Conservation (phyloP, 2,113 vertebrate genomes). For the Nerophis lumbriciformis region DNA sequence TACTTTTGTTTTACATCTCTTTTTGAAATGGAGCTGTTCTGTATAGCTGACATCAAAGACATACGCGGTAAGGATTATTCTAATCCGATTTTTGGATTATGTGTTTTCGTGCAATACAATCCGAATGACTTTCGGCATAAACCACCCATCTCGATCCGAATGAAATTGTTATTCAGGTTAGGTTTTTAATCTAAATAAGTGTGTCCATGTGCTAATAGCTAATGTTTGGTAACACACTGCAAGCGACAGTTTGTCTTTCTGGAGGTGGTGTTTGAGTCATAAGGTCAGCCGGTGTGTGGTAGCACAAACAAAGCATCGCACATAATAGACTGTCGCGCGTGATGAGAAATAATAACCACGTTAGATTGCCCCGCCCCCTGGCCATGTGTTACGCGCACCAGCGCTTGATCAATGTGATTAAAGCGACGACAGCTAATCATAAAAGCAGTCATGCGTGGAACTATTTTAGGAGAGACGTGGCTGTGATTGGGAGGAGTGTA, state of each 20-base stretch:
- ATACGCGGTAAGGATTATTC: too few relatives aligned
- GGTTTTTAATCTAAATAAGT: too few relatives aligned
- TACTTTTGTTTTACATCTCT: too few relatives aligned
- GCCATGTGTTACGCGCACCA: too few relatives aligned
- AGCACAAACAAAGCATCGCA: neutral
- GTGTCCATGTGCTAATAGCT: too few relatives aligned
- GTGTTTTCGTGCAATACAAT: too few relatives aligned
- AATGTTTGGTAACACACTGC: neutral
- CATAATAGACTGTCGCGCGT: neutral
- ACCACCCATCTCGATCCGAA: too few relatives aligned
- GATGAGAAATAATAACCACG: neutral
- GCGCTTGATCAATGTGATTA: neutral
- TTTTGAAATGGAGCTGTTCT: too few relatives aligned
- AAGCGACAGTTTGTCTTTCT: neutral
- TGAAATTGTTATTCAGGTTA: too few relatives aligned
- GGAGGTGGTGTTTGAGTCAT: neutral
- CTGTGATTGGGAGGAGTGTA: neutral
- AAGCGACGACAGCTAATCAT: neutral
- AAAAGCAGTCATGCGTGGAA: constrained; percentile 5
- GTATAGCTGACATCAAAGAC: too few relatives aligned
- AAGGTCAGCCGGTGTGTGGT: neutral
- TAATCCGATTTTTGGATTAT: too few relatives aligned
- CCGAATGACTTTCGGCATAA: too few relatives aligned
- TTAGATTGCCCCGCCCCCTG: neutral
- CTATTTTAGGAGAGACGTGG: constrained; percentile 1